These are phyloP conservation scores for Eciton burchellii DNA, from an alignment of 1,140 invertebrate genomes.

Conservation along the genomic window DNA sequence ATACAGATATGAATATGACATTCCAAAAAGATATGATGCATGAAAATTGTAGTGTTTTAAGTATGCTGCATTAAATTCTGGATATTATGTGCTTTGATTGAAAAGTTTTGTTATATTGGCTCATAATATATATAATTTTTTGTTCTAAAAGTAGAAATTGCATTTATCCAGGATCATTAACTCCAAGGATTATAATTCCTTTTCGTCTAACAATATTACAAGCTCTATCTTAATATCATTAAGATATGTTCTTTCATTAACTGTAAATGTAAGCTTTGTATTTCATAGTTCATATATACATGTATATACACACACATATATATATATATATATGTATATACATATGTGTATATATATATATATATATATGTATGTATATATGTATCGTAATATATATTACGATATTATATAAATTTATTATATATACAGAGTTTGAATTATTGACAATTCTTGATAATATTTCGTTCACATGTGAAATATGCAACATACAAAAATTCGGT, in stretches of 20 bases:
- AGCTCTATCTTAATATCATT: slow-evolving; percentile 15
- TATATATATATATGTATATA: slow-evolving; percentile 13
- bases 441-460: not conserved
- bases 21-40: slow-evolving; percentile 56
- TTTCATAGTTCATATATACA: slow-evolving; percentile 15
- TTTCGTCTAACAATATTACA: slow-evolving; percentile 40
- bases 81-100: slow-evolving; percentile 1
- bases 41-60: slow-evolving; percentile 31
- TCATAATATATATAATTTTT: not conserved
- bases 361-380: not conserved
- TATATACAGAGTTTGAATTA: not conserved
- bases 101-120: slow-evolving; percentile 21
- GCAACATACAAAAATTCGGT: not conserved
- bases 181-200: slow-evolving; percentile 32
- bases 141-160: slow-evolving; percentile 32
- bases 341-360: not conserved
- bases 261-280: slow-evolving; percentile 34
- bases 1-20: slow-evolving; percentile 35
- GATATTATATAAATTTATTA: slow-evolving; percentile 9
- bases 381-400: not conserved
- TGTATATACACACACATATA: too few species aligned
- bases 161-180: slow-evolving; percentile 50
- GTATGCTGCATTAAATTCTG: slow-evolving; percentile 28
- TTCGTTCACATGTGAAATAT: slow-evolving; percentile 7
- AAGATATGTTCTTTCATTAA: slow-evolving; percentile 19